Base-by-base conservation (phyloP, 2,888 invertebrate species). In the Balanococcus diminutus region DNA sequence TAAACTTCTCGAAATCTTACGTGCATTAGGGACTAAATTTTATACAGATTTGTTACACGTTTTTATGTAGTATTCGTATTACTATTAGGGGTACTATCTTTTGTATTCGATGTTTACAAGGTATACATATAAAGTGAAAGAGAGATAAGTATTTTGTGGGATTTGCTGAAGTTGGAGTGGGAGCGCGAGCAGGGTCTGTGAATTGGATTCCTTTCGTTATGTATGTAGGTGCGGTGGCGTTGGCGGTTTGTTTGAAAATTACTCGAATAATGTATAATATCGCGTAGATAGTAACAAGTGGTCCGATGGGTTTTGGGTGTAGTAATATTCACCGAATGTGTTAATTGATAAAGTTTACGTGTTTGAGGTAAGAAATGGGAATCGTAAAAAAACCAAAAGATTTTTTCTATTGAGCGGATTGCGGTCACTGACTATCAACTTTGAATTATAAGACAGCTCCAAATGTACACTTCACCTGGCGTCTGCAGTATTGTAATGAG, bases 11-110 rank as follows among this genome's bases (percentile, higher is more conserved):
- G 56, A 56, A 56, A 56, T 19, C 56, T 56, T 56, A 56, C 56
- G 56, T 56, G 56, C 56, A 56, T 56, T 56, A 56, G 11, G 56
- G 56, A 56, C 19, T 56, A 56, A 56, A 56, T 56, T 56, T 56
- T 56, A 56, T 56, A 56, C 56, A 56, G 56, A 56, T 56, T 56
- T 56, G 56, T 56, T 56, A 56, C 56, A 56, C 56, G 56, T 56
- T 56, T 56, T 56, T 56, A 22, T n/a, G n/a, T n/a, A n/a, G n/a
- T n/a, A n/a, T 16, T 46, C 56, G 56, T n/a, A n/a, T n/a, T n/a
- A n/a, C n/a, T n/a, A n/a, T n/a, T n/a, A n/a, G n/a, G n/a, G n/a
- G n/a, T n/a, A n/a, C n/a, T 56, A 56, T 42, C 42, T 42, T 56
- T 22, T 56, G 56, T 56, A 56, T 22, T 56, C 56, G 56, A 56